These are phyloP conservation scores for Dasyurus viverrinus DNA, from an alignment of 2,113 vertebrate genomes.

Conservation along the genomic window DNA sequence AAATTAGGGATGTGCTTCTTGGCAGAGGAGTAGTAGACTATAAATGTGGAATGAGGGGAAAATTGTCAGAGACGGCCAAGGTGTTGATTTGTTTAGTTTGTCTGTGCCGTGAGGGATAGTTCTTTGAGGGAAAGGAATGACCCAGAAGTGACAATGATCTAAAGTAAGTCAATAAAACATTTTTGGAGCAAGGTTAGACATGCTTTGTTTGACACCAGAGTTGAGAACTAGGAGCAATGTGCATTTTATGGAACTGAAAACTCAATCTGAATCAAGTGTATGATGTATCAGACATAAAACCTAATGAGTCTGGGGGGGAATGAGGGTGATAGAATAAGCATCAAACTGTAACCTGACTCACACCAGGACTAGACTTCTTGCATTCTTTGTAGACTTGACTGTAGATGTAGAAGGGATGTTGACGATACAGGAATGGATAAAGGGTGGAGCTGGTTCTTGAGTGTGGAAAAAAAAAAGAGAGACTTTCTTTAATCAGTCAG, in stretches of 20 bases:
- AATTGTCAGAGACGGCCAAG: not conserved
- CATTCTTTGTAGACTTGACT: not conserved
- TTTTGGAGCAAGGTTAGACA: not conserved
- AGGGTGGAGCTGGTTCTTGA: not conserved
- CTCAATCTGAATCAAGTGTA: not conserved
- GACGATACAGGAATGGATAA: not conserved
- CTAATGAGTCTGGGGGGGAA: not conserved
- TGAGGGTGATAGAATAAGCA: not conserved
- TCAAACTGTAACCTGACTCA: not conserved
- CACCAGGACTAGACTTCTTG: not conserved
- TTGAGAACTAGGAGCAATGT: not conserved
- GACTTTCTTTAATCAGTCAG: not conserved
- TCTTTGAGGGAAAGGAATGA: not conserved
- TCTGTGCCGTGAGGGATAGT: not conserved
- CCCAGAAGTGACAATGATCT: not conserved
- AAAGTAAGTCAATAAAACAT: not conserved
- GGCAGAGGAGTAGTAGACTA: not conserved
- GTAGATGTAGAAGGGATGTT: not conserved
- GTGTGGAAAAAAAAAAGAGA: not conserved
- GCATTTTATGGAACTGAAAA: not conserved
- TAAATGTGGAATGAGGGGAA: not conserved
- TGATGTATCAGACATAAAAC: not conserved
- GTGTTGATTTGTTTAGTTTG: not conserved
- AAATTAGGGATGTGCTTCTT: not conserved
- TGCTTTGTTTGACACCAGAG: not conserved